Base-by-base conservation (phyloP, 2,888 invertebrate species). In the Cremastinae sp. region DNA sequence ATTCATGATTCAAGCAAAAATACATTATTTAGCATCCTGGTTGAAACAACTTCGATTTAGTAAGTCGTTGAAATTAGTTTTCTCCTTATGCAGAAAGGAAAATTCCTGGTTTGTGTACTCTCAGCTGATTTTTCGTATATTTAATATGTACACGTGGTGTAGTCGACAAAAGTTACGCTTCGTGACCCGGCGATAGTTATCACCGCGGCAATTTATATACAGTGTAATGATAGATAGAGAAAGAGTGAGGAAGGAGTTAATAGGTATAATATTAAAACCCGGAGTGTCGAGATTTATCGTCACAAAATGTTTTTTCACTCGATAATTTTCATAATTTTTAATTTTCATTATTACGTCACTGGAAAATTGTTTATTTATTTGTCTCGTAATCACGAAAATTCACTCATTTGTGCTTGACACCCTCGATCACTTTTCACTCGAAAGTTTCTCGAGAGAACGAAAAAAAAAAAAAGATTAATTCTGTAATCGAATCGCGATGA, bases 121-220 rank as follows among this genome's bases (percentile, higher is more conserved):
- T 45, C 16, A 47, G 16, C 9, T 47, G 35, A 12, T 28, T 10
- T 35, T 16, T 22, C 35, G 35, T 43, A 51, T 18, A 20, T 47
- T 28, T 10, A 53, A 8, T 68, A 49, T 22, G 9, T 14, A 51
- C 47, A 51, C 37, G 45, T 65, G 43, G 22, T 70, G 45, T n/a
- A 8, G 39, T 20, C 45, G 69, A 75, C 43, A 49, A 39, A 20
- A 74, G 39, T 10, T 43, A 45, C 37, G 37, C 39, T 37, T 68
- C 22, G 12, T 37, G 37, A 35, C 12, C 45, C 47, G 75, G 51
- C 66, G 71, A 75, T 71, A 66, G 55, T 75, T 56, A 75, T 75
- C 71, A 71, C 55, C 66, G 66, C 55, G 66, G 66, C 62, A 66
- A 61, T 71, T 65, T 37, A 61, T 49, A 47, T 58, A 51, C 59